phyloP scores from a whole-genome alignment of 2,888 invertebrate genomes.

The Cactoblastis cactorum region DNA sequence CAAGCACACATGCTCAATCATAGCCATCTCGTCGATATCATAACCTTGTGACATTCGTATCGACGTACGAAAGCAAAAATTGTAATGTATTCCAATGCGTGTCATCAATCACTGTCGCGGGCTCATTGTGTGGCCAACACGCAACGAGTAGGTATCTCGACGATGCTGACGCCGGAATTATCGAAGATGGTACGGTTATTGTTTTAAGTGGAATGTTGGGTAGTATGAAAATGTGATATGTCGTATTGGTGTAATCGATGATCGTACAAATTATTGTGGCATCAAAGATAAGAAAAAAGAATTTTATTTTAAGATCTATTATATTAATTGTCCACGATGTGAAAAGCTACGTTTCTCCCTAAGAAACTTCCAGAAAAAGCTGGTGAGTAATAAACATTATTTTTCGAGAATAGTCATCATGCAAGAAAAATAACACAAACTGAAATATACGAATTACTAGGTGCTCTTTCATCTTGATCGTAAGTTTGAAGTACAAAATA shows the following conservation, averaged over 20 bases:
- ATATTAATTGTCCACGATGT: no score
- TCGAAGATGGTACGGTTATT: conserved; percentile 28
- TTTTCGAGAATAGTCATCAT: no score
- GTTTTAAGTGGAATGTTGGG: conserved; percentile 17
- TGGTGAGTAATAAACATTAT: no score
- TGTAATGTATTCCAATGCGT: conserved; percentile 76
- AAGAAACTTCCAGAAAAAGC: no score
- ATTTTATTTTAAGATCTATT: no score
- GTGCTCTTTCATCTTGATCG: no score
- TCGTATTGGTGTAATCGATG: not conserved
- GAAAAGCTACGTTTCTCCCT: no score
- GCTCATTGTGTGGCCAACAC: conserved; percentile 77
- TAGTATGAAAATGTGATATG: not conserved
- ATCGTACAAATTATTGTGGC: not conserved
- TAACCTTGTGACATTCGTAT: conserved; percentile 77
- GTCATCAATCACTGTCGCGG: conserved; percentile 74
- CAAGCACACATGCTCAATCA: conserved; percentile 36
- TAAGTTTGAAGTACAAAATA: no score
- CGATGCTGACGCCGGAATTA: conserved; percentile 53
- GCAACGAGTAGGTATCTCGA: conserved; percentile 52
- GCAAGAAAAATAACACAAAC: no score
- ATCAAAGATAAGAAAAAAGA: not conserved
- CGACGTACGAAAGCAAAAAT: conserved; percentile 77
- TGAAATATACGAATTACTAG: no score
- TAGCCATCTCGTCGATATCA: conserved; percentile 63